Percentiles rank a stretch among this genome's conserved stretches.
Conservation (phyloP, 1,140 invertebrate genomes). For the Drosophila parvula region DNA sequence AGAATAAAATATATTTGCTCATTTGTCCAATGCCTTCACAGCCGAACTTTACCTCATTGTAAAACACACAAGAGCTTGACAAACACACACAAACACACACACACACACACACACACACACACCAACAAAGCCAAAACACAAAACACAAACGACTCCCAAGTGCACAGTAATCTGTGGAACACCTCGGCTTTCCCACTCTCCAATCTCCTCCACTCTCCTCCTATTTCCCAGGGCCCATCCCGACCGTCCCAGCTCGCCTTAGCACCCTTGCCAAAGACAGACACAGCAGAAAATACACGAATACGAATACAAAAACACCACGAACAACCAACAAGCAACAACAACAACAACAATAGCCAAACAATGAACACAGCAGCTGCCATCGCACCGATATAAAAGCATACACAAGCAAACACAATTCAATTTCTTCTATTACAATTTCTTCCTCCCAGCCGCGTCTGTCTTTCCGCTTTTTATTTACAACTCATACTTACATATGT, state of each 20-base stretch:
- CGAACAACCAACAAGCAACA: constrained; percentile 12
- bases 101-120: constrained; percentile 19
- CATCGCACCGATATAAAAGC: constrained; percentile 52
- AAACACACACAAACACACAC: constrained; percentile 17
- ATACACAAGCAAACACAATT: constrained; percentile 65
- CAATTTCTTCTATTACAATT: constrained; percentile 79
- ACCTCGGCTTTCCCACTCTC: constrained; percentile 4
- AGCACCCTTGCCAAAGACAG: constrained; percentile 35
- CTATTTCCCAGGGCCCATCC: constrained; percentile 11
- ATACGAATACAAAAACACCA: constrained; percentile 13
- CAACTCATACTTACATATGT: constrained; percentile 44
- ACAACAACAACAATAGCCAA: constrained; percentile 34
- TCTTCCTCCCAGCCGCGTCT: constrained; percentile 50
- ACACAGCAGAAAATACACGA: constrained; percentile 35
- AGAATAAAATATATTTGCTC: constrained; percentile 58
- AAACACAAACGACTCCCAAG: constrained; percentile 70
- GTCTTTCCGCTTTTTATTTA: constrained; percentile 48
- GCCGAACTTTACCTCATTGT: constrained; percentile 82
- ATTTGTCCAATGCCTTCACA: constrained; percentile 73
- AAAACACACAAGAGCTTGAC: constrained; percentile 71
- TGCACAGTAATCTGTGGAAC: constrained; percentile 68
- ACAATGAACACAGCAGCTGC: constrained; percentile 73
- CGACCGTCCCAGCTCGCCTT: not conserved
- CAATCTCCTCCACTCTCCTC: not conserved
- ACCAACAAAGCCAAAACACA: constrained; percentile 49